Evolutionary conservation across 1,140 invertebrate genomes (phyloP), one percentile per base, ranked within the genome.

Genomic region (Metopolophium dirhodum): DNA sequence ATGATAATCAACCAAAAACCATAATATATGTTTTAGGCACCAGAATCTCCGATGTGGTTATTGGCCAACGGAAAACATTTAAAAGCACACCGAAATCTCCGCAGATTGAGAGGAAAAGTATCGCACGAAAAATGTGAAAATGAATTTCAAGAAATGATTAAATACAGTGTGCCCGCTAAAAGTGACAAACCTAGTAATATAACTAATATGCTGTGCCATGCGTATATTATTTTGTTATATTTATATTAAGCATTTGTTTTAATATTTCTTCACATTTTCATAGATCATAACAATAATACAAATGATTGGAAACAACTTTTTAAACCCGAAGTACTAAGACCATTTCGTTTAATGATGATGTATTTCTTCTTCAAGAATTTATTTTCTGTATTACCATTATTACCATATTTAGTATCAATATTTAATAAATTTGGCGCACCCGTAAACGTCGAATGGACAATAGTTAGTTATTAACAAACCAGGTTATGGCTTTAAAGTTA

Each of bases 41-140:
- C 97, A 22, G 96, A 97, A 95, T 96, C 96, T 18, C 97, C 97
- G 45, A 95, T 96, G 23, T 97, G 96, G 96, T 94, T 96, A 8
- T 94, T 96, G 82, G 95, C 95, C 23, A 95, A 95, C 94, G 95
- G 95, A 26, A 94, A 95, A 92, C 94, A 95, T 41, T 95, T 95
- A 35, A 95, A 96, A 41, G 96, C 96, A 7, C 93, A 95, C 22
- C 95, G 95, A 87, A 95, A 95, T 0, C 94, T 96, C 0, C 95
- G 95, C 57, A 95, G 95, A 94, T 94, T 96, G 0, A 94, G 96
- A 14, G 96, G 96, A 0, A 96, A 96, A 95, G 93, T 93, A 4
- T 95, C 95, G 0, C 94, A 95, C 20, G 95, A 95, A 14, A 94
- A 95, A 14, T 96, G 96, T 7, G 94, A 94, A 51, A 94, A 95